A percentile compares a stretch with the other conserved stretches of the same genome.
These are phyloP conservation scores for Struthidea cinerea DNA, from an alignment of 2,113 vertebrate species.

Conservation along the genomic window DNA sequence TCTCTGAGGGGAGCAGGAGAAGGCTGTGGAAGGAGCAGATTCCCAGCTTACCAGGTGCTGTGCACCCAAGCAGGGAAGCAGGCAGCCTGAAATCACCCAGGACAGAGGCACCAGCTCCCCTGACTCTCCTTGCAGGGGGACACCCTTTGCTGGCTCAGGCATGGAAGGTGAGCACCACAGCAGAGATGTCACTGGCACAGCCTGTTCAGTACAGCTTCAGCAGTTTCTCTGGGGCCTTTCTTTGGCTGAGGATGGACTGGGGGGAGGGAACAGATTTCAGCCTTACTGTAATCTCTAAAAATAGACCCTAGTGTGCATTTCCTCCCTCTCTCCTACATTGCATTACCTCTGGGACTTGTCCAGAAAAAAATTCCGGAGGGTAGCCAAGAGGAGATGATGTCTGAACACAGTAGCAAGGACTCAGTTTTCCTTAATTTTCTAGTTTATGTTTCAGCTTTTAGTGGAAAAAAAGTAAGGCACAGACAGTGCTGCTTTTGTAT, in stretches of 20 bases:
- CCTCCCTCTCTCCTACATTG: neutral
- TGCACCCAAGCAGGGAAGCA: neutral
- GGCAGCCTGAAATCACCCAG: neutral
- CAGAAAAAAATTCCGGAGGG: neutral
- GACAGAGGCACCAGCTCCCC: neutral
- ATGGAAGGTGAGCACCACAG: neutral
- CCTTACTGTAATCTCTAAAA: constrained; percentile 5
- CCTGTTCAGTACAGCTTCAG: neutral
- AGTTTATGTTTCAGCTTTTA: neutral
- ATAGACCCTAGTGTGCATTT: neutral
- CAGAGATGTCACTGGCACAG: neutral
- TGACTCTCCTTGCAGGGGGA: neutral
- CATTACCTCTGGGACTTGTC: neutral
- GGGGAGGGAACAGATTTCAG: neutral
- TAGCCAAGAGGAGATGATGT: neutral
- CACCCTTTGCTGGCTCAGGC: neutral
- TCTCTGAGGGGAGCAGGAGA: neutral
- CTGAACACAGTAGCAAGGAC: neutral
- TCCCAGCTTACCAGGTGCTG: neutral
- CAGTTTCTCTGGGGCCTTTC: neutral
- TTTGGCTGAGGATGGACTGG: neutral
- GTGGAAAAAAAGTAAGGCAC: neutral
- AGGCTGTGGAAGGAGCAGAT: neutral
- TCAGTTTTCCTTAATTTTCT: constrained; percentile 6
- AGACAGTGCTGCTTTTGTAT: constrained; percentile 50